A percentile compares a stretch with the other conserved stretches of the same genome.
Conservation (phyloP, 2,797 vertebrate species). For the Synanceia verrucosa region DNA sequence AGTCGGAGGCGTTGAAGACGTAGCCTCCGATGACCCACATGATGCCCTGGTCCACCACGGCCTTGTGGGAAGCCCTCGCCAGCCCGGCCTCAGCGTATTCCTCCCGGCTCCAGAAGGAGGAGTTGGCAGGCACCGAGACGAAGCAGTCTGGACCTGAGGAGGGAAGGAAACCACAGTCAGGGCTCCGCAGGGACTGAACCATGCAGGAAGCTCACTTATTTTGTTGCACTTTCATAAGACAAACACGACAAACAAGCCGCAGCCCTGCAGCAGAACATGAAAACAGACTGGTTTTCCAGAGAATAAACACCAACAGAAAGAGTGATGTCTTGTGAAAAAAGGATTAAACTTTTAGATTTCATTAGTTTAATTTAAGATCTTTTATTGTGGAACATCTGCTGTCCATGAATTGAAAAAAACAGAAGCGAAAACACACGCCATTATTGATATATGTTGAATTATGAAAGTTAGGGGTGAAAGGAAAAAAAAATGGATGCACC, state of each 20-base stretch:
- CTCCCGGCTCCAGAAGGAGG: constrained; percentile 91
- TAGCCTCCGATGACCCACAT: constrained; percentile 99
- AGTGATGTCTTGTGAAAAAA: neutral
- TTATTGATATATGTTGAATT: constrained; percentile 13
- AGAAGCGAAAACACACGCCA: neutral
- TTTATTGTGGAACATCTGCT: neutral
- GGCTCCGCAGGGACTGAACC: neutral
- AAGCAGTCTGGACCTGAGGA: constrained; percentile 91
- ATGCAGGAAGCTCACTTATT: neutral
- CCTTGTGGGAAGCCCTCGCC: constrained; percentile 93
- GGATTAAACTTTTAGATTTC: neutral
- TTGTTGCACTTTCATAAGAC: neutral
- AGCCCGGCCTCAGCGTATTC: constrained; percentile 84
- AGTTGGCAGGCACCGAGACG: constrained; percentile 89
- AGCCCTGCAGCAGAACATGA: neutral
- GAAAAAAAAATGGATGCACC: neutral
- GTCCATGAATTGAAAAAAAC: neutral
- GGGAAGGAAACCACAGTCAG: constrained; percentile 11
- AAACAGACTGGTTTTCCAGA: neutral
- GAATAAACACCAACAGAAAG: neutral
- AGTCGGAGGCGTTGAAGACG: constrained; percentile 94
- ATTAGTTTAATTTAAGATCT: constrained; percentile 21
- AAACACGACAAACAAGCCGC: neutral
- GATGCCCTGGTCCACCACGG: constrained; percentile 86
- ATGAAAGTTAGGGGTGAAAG: no score